Conservation (phyloP, 2,797 vertebrate genomes). For the Scleropages formosus region DNA sequence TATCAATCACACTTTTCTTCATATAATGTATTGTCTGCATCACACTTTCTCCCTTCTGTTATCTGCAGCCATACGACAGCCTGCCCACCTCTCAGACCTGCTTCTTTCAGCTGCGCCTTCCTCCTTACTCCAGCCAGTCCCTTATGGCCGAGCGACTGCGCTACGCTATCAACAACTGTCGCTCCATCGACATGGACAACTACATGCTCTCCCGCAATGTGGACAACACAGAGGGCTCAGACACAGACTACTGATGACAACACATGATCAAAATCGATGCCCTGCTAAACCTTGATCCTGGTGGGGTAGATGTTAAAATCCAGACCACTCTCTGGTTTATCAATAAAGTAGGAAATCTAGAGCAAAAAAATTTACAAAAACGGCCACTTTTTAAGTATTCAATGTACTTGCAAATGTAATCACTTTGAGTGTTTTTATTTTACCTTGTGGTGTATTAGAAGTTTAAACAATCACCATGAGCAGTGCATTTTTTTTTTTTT, state of each 20-base stretch:
- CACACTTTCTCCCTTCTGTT: neutral
- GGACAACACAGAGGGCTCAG: conserved; percentile 70
- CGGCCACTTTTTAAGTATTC: conserved; percentile 73
- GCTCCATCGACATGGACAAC: conserved; percentile 82
- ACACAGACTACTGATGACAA: conserved; percentile 63
- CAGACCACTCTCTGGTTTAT: conserved; percentile 28
- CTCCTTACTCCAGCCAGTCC: conserved; percentile 74
- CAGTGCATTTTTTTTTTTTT: conserved; percentile 61
- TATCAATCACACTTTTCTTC: neutral
- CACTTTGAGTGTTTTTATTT: conserved; percentile 75
- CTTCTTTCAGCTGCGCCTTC: conserved; percentile 78
- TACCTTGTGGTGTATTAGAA: conserved; percentile 75
- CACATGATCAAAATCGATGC: conserved; percentile 15
- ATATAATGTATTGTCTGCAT: neutral
- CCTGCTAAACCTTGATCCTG: no score
- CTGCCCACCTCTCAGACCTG: conserved; percentile 80
- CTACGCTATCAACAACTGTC: conserved; percentile 81
- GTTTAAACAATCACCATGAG: conserved; percentile 60
- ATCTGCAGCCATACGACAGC: conserved; percentile 68
- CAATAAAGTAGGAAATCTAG: conserved; percentile 50
- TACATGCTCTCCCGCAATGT: conserved; percentile 82
- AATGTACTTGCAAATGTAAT: conserved; percentile 62
- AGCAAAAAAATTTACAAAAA: conserved; percentile 54
- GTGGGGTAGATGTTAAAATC: conserved; percentile 46
- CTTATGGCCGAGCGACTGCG: conserved; percentile 73